Percentiles rank a stretch among this genome's conserved stretches.
Evolutionary conservation across 2,797 vertebrate species (phyloP).

Genomic region (Alosa sapidissima): DNA sequence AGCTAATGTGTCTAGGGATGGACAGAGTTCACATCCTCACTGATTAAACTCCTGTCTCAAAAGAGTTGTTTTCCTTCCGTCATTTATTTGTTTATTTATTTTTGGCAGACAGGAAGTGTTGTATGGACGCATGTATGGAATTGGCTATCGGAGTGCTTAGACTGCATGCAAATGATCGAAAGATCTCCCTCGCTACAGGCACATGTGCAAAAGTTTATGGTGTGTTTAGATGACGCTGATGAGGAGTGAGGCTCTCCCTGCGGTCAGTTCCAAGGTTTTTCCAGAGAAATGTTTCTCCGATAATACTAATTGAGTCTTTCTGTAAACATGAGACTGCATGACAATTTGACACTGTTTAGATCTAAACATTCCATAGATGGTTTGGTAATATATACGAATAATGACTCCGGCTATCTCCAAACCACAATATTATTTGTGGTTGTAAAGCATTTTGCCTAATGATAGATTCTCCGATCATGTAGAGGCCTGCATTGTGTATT

Average conservation of each 20-base stretch:
- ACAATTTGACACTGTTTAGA: conserved; percentile 8
- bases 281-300: neutral
- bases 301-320: neutral
- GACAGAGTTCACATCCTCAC: neutral
- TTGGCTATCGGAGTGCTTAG: neutral
- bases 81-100: no score
- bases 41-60: neutral
- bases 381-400: neutral
- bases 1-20: neutral
- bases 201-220: neutral
- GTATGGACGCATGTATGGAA: neutral
- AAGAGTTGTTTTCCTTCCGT: neutral
- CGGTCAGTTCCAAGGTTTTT: neutral
- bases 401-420: neutral
- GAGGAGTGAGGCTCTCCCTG: neutral
- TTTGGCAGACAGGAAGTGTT: neutral
- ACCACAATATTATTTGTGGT: neutral
- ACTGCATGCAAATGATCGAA: neutral
- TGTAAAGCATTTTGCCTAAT: neutral
- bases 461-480: neutral
- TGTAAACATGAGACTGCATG: neutral
- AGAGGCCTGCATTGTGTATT: neutral
- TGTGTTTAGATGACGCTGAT: neutral
- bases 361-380: neutral
- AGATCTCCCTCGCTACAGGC: neutral